Evolutionary conservation across 2,888 invertebrate species (phyloP), one percentile per base, ranked within the genome.

Genomic region (Anorthoa munda): DNA sequence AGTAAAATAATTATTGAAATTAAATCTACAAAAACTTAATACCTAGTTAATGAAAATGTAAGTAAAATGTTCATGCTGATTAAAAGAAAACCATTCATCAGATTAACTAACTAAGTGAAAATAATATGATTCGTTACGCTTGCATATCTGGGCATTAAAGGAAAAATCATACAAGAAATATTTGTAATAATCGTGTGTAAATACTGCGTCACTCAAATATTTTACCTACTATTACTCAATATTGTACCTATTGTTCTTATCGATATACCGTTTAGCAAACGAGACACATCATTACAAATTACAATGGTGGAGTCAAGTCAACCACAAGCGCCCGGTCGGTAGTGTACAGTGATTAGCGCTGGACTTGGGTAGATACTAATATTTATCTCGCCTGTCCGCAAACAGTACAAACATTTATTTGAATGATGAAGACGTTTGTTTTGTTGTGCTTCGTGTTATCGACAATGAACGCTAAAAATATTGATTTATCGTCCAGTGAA

Each of bases 401-500:
- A 82, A 85, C 86, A 83, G 83, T 83, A 60, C 59, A 66, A 66
- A 56, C 68, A 56, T 68, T 67, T 65, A 58, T 76, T 72, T 66
- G 70, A 72, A 77, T 74, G 59, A 89, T 88, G 88, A 78, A 74
- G 79, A 76, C 85, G 82, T 77, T 76, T 45, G 26, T 72, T 65
- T 66, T 84, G 69, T 82, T 86, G 50, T 79, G 84, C 71, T 72
- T 63, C 7, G 71, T 75, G 55, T 50, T 88, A 66, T 56, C 77
- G 51, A 66, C 75, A 70, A 69, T 77, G 51, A 73, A 73, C 58
- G 85, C 86, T 17, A 80, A 86, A 65, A 67, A 13, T 17, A 82
- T 90, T 68, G 71, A 83, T 56, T 83, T 90, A 68, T 76, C 82
- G 17, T 85, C 87, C 17, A 85, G 70, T 67, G 63, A 74, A 53